A percentile compares a stretch with the other conserved stretches of the same genome.
These are phyloP conservation scores for Toxotes lorentzi DNA, from an alignment of 2,797 vertebrate species.

Conservation along the genomic window DNA sequence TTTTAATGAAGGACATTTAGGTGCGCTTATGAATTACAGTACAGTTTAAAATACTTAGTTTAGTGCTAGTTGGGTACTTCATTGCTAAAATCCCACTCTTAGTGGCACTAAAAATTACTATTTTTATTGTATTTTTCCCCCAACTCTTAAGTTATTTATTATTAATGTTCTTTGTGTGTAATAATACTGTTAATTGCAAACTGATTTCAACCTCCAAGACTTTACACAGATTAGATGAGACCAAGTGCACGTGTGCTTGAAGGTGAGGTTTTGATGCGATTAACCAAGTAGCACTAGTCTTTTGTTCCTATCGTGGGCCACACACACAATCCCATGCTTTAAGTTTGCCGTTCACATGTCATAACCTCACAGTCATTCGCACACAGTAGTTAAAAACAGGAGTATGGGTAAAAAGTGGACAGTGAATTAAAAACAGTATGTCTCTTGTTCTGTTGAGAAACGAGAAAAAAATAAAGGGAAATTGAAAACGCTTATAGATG, in stretches of 20 bases:
- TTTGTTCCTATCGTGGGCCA: not conserved
- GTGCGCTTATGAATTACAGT: slow-evolving; percentile 2
- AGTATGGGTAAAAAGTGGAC: not conserved
- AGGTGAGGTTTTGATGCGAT: slow-evolving; percentile 3
- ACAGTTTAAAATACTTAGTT: not conserved
- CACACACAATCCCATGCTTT: slow-evolving; percentile 2
- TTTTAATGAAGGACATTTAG: slow-evolving; percentile 38
- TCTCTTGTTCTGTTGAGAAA: not conserved
- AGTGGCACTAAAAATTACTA: not conserved
- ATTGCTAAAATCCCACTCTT: slow-evolving; percentile 8
- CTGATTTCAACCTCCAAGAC: not conserved
- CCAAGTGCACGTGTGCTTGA: not conserved
- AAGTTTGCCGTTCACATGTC: slow-evolving; percentile 16
- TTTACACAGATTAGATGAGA: not conserved
- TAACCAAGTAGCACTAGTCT: not conserved
- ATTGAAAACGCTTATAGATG: not conserved
- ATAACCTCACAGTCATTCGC: slow-evolving; percentile 37
- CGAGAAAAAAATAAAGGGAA: not conserved
- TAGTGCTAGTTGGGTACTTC: not conserved
- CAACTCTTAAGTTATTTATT: not conserved
- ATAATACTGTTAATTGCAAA: not conserved
- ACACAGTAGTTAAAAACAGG: slow-evolving; percentile 8
- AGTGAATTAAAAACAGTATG: slow-evolving; percentile 8
- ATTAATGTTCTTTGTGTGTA: not conserved
- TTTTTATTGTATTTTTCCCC: not conserved